These are phyloP conservation scores for Spodoptera picta DNA, from an alignment of 2,888 invertebrate genomes.

Conservation along the genomic window DNA sequence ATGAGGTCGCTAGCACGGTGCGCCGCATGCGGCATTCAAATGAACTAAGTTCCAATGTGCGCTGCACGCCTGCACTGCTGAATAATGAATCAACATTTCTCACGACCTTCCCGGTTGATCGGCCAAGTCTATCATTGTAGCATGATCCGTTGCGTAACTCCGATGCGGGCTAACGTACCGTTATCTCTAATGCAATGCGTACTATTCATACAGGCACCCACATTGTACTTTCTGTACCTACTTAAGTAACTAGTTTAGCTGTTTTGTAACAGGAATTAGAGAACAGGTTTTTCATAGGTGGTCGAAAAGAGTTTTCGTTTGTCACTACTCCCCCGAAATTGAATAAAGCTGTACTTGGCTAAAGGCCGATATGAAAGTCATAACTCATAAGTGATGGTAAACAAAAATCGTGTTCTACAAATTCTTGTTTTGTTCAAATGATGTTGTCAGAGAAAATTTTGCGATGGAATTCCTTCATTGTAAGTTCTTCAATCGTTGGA, in stretches of 20 bases:
- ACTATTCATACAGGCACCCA: conserved; percentile 50
- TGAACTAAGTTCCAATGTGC: conserved; percentile 30
- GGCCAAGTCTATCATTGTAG: conserved; percentile 57
- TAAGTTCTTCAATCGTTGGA: too few relatives aligned
- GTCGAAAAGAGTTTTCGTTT: conserved; percentile 12
- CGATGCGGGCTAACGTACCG: conserved; percentile 55
- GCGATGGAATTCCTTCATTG: too few relatives aligned
- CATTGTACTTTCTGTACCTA: conserved; percentile 39
- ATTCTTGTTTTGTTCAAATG: too few relatives aligned
- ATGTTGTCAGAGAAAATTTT: too few relatives aligned
- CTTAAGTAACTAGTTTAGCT: conserved; percentile 34
- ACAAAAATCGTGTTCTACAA: too few relatives aligned
- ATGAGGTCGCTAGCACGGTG: conserved; percentile 14
- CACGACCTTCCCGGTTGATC: conserved; percentile 68
- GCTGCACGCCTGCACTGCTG: conserved; percentile 31
- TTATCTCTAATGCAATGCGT: conserved; percentile 60
- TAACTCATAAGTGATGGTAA: too few relatives aligned
- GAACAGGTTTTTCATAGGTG: conserved; percentile 21
- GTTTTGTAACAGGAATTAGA: conserved; percentile 24
- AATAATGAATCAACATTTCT: conserved; percentile 58
- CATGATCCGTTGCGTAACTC: conserved; percentile 57
- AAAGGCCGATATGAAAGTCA: too few relatives aligned
- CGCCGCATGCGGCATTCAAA: conserved; percentile 12
- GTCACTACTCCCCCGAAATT: conserved; percentile 3
- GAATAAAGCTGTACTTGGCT: neutral